Percentiles rank a stretch among this genome's conserved stretches.
phyloP scores from a whole-genome alignment of 2,797 vertebrate genomes.

The Gymnothorax javanicus region DNA sequence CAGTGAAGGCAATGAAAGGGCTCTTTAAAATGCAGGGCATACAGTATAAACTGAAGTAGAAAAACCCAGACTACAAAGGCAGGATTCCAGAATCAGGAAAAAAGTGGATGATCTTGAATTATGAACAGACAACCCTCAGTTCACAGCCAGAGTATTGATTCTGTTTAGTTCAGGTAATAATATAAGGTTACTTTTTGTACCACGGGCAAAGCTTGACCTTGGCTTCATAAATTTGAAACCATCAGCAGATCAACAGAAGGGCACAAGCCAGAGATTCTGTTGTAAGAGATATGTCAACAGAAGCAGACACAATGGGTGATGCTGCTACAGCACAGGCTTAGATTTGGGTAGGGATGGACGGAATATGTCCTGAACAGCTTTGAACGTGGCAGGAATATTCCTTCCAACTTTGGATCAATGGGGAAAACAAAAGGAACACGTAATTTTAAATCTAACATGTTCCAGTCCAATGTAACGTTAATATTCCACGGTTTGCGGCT shows the following conservation, averaged over 20 bases:
- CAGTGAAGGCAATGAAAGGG: neutral
- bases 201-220: too few relatives aligned
- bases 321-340: too few relatives aligned
- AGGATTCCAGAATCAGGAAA: neutral
- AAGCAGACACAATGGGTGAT: too few relatives aligned
- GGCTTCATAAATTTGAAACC: constrained; percentile 9
- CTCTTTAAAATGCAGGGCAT: constrained; percentile 17
- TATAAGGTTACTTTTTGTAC: neutral
- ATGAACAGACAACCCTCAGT: constrained; percentile 6
- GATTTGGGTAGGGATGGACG: too few relatives aligned
- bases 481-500: too few relatives aligned
- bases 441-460: too few relatives aligned
- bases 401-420: too few relatives aligned
- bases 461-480: too few relatives aligned
- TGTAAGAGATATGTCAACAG: too few relatives aligned
- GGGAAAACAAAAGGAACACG: too few relatives aligned
- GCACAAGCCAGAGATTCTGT: neutral
- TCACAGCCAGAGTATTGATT: constrained; percentile 10
- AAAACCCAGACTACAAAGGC: constrained; percentile 6
- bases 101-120: constrained; percentile 13
- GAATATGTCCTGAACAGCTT: too few relatives aligned
- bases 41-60: neutral
- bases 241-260: constrained; percentile 36
- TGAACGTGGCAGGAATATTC: too few relatives aligned
- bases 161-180: neutral